Evolutionary conservation across 2,797 vertebrate species (phyloP).

Genomic region (Capromys pilorides): DNA sequence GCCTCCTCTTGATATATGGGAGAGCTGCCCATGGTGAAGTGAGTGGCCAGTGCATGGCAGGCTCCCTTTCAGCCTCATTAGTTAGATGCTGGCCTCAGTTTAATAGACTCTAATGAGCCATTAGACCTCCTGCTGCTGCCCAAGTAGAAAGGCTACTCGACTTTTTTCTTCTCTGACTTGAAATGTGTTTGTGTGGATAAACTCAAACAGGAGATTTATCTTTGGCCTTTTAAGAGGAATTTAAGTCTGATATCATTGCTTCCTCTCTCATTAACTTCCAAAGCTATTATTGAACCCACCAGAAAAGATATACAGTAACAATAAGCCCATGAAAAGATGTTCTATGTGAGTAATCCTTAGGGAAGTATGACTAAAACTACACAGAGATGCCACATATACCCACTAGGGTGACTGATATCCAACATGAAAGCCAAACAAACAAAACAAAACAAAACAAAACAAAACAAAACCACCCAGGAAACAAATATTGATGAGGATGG

Average conservation of each 20-base stretch:
- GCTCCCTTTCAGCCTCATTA: background rate
- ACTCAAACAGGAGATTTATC: background rate
- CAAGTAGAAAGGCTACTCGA: background rate
- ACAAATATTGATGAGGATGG: background rate
- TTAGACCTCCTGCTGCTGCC: background rate
- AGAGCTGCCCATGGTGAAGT: no score
- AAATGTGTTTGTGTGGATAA: background rate
- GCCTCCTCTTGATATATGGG: background rate
- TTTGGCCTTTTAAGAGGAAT: background rate
- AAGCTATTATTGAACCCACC: background rate
- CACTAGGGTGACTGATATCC: background rate
- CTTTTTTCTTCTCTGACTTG: background rate
- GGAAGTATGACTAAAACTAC: background rate
- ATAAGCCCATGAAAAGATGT: background rate
- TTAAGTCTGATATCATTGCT: background rate
- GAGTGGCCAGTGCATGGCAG: accelerated
- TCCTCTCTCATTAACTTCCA: background rate
- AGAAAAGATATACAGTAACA: background rate
- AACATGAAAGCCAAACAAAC: background rate
- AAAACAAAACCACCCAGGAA: background rate
- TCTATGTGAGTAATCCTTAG: background rate
- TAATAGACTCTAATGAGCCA: background rate
- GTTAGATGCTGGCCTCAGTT: background rate
- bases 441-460: no score
- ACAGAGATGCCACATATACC: no score